Evolutionary conservation across 1,140 invertebrate genomes (phyloP).

Genomic region (Drosophila takahashii): DNA sequence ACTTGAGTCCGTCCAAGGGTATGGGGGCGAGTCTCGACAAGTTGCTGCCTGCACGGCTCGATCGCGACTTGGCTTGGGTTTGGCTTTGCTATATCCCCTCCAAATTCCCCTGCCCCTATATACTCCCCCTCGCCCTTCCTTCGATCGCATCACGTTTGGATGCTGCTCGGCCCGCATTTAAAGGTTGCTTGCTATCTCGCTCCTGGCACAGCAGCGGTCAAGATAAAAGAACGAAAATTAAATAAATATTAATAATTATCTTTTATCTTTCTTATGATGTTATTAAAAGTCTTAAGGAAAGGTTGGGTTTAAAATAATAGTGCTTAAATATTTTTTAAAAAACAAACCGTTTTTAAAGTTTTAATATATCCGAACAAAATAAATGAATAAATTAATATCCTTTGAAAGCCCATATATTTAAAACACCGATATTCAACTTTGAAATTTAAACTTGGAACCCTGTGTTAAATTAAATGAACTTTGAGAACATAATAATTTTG

Average conservation of each 20-base stretch:
- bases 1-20: conserved; percentile 61
- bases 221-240: not conserved
- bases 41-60: conserved; percentile 74
- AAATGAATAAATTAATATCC: no score
- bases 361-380: no score
- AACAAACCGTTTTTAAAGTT: no score
- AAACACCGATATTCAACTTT: no score
- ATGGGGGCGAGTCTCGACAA: conserved; percentile 64
- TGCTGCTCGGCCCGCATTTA: conserved; percentile 74
- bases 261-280: not conserved
- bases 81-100: conserved; percentile 39
- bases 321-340: no score
- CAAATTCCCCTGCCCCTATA: conserved; percentile 16
- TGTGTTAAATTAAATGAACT: no score
- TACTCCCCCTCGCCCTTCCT: conserved; percentile 37
- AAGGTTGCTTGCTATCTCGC: conserved; percentile 61
- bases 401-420: no score
- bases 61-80: conserved; percentile 61
- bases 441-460: no score
- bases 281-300: no score
- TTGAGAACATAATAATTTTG: no score
- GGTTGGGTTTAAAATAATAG: no score
- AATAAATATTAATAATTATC: not conserved
- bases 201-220: conserved; percentile 20
- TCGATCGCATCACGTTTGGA: conserved; percentile 58